Base-by-base conservation (phyloP, 2,888 invertebrate species). In the Acleris laterana region DNA sequence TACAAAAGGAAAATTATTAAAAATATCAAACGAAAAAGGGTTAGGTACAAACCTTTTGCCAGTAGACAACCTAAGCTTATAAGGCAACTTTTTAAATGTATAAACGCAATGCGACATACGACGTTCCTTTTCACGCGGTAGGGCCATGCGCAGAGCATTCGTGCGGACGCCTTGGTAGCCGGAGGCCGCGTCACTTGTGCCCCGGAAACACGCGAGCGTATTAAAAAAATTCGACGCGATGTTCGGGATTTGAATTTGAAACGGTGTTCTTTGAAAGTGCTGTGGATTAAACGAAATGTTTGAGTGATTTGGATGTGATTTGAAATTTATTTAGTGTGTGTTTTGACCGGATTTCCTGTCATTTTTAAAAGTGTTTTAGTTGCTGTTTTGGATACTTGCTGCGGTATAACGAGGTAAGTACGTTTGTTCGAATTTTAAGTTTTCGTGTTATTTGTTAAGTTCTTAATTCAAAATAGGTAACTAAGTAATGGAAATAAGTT, bases 81-180 rank as follows among this genome's bases (percentile, higher is more conserved):
- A 84, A 79, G 85, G 81, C 78, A 71, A 81, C 73, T 84, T 87
- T 66, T 86, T 73, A 74, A 78, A 78, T 78, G 75, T 77, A 79
- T 79, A 87, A 90, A 89, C 90, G 92, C 92, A 92, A 73, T 92
- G 92, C 91, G 92, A 87, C 90, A 85, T 91, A 91, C 82, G 89
- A 72, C 89, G 81, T 89, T 90, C 89, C 76, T 83, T 77, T 73
- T 72, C 76, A 75, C 68, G 69, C 69, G 72, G 68, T 72, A 70
- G 74, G 80, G 80, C 87, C 90, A 90, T 91, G 92, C 92, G 92
- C 92, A 92, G 83, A 89, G 86, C 89, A 91, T 85, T 89, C 88
- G 83, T 80, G 78, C 66, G 63, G 59, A 59, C 72, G 76, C 76
- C 63, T 70, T 70, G 69, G 70, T 44, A 28, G 64, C 63, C 70